A percentile compares a stretch with the other conserved stretches of the same genome.
Conservation (phyloP, 2,888 invertebrate species). For the Calephelis perditalis region DNA sequence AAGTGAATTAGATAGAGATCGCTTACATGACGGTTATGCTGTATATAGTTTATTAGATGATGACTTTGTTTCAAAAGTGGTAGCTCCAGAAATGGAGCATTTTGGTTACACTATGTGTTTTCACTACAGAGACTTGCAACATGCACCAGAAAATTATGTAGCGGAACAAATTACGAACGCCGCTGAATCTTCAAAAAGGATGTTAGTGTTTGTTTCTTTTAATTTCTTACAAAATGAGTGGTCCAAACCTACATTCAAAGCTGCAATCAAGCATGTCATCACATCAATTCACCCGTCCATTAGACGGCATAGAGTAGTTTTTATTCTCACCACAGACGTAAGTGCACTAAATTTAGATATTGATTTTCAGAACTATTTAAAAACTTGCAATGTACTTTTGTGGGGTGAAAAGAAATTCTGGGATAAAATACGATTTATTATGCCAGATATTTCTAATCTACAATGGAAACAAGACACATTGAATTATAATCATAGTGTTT, state of each 20-base stretch:
- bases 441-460: constrained; percentile 85
- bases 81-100: constrained; percentile 86
- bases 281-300: constrained; percentile 81
- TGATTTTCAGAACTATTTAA: constrained; percentile 84
- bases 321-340: constrained; percentile 80
- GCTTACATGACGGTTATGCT: constrained; percentile 92
- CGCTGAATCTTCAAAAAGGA: constrained; percentile 81
- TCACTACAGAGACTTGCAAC: constrained; percentile 81
- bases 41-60: constrained; percentile 91
- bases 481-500: constrained; percentile 73
- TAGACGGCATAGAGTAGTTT: constrained; percentile 79
- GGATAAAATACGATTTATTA: constrained; percentile 90
- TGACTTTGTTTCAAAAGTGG: constrained; percentile 83
- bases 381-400: constrained; percentile 84
- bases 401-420: constrained; percentile 93
- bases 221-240: constrained; percentile 90
- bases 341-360: constrained; percentile 85
- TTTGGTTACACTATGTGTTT: constrained; percentile 81
- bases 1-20: constrained; percentile 80
- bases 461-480: constrained; percentile 79
- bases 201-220: constrained; percentile 88
- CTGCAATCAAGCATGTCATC: constrained; percentile 86
- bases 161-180: constrained; percentile 80
- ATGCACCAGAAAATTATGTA: constrained; percentile 79
- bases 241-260: constrained; percentile 88